Evolutionary conservation across 2,888 invertebrate species (phyloP), one percentile per base, ranked within the genome.

Genomic region (Torymus auratus): DNA sequence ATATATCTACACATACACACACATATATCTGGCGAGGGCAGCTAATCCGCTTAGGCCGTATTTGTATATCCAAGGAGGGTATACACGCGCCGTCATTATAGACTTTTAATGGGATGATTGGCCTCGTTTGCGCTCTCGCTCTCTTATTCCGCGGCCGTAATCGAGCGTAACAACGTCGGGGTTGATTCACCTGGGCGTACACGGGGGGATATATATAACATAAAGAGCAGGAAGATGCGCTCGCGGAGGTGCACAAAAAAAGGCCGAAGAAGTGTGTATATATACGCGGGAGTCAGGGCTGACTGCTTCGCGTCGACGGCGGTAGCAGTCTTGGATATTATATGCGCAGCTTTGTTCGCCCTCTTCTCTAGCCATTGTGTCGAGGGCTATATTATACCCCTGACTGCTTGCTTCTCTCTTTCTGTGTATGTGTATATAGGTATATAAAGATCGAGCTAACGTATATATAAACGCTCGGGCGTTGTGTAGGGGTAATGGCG

Each of bases 81-180:
- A 20, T 70, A 62, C 15, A 20, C 28, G 69, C 60, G 50, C 55
- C 55, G 20, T 56, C 65, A 58, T 78, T 75, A 67, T 78, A 17
- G 81, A 78, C 71, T 81, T 81, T 78, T 81, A 81, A 81, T 75
- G 78, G 81, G 75, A 65, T 50, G 68, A 78, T 78, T 69, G 78
- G 73, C 20, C 67, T 62, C 61, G 68, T 55, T 52, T 62, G 55
- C 41, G 67, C 58, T 65, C 56, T 23, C 61, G 78, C 61, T 23
- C 58, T 52, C 28, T 10, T 20, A 60, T 28, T 28, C 28, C 52
- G n/a, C 28, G 41, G 64, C 28, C 14, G 70, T 58, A 77, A 77
- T 77, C 78, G 81, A 65, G 78, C 81, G 72, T 72, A 52, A 67
- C 28, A 61, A 28, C 20, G 28, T 13, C 20, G 17, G 17, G 23